These are phyloP conservation scores for Vanessa cardui DNA, from an alignment of 2,888 invertebrate genomes.

Conservation along the genomic window DNA sequence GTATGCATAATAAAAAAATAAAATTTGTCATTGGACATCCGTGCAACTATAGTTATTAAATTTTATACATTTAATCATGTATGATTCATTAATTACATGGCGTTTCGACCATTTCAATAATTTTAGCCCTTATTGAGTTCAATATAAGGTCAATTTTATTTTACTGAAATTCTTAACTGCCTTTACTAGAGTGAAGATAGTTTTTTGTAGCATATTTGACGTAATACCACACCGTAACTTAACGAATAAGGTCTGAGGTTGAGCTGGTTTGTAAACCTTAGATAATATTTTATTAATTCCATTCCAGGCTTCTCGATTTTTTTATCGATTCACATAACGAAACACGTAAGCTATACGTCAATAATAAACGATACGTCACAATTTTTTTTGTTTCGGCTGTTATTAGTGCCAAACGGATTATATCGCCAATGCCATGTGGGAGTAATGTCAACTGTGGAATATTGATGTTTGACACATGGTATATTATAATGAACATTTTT, in stretches of 20 bases:
- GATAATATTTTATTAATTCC: conserved; percentile 11
- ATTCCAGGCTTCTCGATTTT: conserved; percentile 1
- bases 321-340: not conserved
- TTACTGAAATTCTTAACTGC: not conserved
- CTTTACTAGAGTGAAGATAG: not conserved
- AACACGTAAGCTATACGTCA: not conserved
- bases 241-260: conserved; percentile 6
- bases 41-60: not conserved
- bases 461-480: no score
- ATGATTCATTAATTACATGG: not conserved
- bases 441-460: not conserved
- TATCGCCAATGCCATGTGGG: no score
- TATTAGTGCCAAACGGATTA: no score
- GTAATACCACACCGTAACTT: conserved; percentile 8
- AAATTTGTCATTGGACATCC: not conserved
- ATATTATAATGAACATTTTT: no score
- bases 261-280: conserved; percentile 8
- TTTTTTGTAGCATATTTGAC: conserved; percentile 2
- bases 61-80: not conserved
- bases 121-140: not conserved
- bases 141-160: not conserved
- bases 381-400: no score
- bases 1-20: not conserved
- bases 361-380: no score
- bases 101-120: not conserved